A percentile compares a stretch with the other conserved stretches of the same genome.
Evolutionary conservation across 2,797 vertebrate species (phyloP).

Genomic region (Enteromius fasciolatus): DNA sequence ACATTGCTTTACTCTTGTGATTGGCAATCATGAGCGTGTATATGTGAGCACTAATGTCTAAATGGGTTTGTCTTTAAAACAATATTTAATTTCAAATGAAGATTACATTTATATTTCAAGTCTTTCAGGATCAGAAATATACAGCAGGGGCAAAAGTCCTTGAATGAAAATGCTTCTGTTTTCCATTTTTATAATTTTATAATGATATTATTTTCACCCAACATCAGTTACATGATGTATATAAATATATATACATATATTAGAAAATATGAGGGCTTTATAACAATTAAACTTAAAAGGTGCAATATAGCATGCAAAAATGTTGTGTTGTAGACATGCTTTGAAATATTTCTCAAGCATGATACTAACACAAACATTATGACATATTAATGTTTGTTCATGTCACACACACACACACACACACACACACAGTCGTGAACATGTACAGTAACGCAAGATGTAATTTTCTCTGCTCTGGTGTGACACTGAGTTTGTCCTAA

Average conservation of each 20-base stretch:
- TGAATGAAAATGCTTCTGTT: not conserved
- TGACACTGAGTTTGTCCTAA: not conserved
- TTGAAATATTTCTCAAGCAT: conserved; percentile 36
- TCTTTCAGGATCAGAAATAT: not conserved
- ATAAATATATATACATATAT: too few species aligned
- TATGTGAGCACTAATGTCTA: not conserved
- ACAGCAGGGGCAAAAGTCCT: too few species aligned
- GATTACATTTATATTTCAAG: not conserved
- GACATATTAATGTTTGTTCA: conserved; percentile 21
- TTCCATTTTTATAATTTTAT: not conserved
- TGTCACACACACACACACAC: not conserved
- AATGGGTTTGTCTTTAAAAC: not conserved
- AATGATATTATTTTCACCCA: too few species aligned
- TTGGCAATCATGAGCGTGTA: not conserved
- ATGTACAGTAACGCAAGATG: conserved; percentile 11
- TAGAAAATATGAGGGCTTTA: not conserved
- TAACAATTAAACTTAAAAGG: not conserved
- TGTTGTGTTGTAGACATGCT: conserved; percentile 1
- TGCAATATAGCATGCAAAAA: not conserved
- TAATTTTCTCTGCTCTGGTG: conserved; percentile 31
- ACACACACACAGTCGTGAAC: not conserved
- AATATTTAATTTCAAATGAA: not conserved
- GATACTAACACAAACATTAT: conserved; percentile 24
- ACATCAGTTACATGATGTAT: too few species aligned
- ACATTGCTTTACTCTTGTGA: not conserved